Evolutionary conservation across 1,140 invertebrate genomes (phyloP).

Genomic region (Xylocopa sonorina): DNA sequence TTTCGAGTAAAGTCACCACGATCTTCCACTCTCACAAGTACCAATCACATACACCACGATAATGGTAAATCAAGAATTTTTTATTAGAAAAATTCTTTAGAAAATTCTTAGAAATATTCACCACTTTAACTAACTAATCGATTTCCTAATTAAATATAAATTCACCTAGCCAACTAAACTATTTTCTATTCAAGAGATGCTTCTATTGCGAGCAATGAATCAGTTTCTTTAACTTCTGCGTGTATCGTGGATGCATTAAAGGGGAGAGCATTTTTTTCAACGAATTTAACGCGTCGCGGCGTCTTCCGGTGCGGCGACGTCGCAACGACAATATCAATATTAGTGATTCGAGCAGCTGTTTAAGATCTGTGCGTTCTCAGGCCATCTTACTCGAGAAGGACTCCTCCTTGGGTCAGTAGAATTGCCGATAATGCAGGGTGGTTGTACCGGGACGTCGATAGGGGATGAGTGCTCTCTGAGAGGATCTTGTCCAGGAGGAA

Average conservation of each 20-base stretch:
- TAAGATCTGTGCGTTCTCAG: conserved; percentile 73
- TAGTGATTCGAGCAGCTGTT: conserved; percentile 70
- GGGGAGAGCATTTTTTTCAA: conserved; percentile 22
- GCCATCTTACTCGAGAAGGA: conserved; percentile 57
- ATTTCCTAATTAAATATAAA: no score
- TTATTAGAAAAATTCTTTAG: no score
- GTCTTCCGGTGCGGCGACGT: not conserved
- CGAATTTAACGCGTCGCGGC: conserved; percentile 2
- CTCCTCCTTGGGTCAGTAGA: conserved; percentile 45
- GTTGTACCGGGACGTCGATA: conserved; percentile 42
- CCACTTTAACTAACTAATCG: no score
- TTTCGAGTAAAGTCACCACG: no score
- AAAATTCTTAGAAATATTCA: no score
- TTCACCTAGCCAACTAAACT: no score
- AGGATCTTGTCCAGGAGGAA: conserved; percentile 47
- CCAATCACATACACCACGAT: no score
- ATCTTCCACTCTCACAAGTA: no score
- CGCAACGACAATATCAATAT: conserved; percentile 42
- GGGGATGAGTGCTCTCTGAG: conserved; percentile 41
- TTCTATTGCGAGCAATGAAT: not conserved
- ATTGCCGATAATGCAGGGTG: conserved; percentile 52
- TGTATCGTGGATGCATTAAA: not conserved
- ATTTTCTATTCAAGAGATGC: not conserved
- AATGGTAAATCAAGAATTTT: no score
- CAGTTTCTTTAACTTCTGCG: not conserved